A percentile compares a stretch with the other conserved stretches of the same genome.
Conservation (phyloP, 2,888 invertebrate genomes). For the Oeneis ivallda region DNA sequence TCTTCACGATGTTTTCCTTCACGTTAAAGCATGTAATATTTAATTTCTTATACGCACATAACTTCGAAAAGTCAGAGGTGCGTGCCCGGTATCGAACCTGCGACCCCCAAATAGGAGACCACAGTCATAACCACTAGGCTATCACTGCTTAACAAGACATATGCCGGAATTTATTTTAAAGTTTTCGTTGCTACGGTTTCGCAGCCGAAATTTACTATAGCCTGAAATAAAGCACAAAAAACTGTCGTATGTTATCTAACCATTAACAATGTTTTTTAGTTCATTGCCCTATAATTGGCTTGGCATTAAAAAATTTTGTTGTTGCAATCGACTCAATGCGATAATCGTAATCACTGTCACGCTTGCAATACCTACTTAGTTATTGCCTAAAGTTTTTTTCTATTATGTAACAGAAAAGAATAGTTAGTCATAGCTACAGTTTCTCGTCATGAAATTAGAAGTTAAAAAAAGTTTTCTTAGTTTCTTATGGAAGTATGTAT, state of each 20-base stretch:
- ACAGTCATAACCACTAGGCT: too few relatives aligned
- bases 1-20: too few relatives aligned
- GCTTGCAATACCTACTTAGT: neutral
- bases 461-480: neutral
- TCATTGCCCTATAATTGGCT: neutral
- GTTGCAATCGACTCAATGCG: neutral
- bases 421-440: neutral
- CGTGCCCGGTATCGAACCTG: too few relatives aligned
- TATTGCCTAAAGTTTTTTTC: neutral
- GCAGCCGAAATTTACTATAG: too few relatives aligned
- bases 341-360: neutral
- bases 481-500: too few relatives aligned
- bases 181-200: too few relatives aligned
- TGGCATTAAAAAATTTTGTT: neutral
- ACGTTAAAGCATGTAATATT: too few relatives aligned
- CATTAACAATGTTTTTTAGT: neutral
- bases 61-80: too few relatives aligned
- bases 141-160: too few relatives aligned
- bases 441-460: neutral
- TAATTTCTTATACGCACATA: too few relatives aligned
- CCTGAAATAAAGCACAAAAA: neutral
- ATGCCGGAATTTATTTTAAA: too few relatives aligned
- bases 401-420: neutral
- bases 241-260: neutral
- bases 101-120: too few relatives aligned